Evolutionary conservation across 2,797 vertebrate species (phyloP), one percentile per base, ranked within the genome.

Genomic region (Tarsius wallacei): DNA sequence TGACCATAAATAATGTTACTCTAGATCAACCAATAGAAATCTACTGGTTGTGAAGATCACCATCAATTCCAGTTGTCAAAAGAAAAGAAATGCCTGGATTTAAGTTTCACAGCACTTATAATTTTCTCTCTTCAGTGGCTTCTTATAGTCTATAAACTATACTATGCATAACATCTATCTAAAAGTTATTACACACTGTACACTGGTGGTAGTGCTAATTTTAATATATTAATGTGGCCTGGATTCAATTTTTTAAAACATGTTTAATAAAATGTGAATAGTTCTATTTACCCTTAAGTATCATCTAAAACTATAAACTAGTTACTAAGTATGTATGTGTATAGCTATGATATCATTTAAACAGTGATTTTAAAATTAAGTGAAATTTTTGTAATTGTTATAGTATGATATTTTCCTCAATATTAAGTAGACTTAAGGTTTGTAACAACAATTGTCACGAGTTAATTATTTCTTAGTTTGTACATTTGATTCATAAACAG

Each of bases 41-140:
- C 83, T 93, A 1, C 84, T 98, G 98, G 98, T 96, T 66, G 36
- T 98, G 90, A 98, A 96, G 92, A 77, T 76, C 31, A 10, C 11
- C n/a, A 19, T 71, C 16, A 26, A 19, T 73, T 81, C 3, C 5
- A 82, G 12, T 24, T 74, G 21, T 70, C 42, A 51, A 59, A 73
- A 2, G 24, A 19, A 92, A 89, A 70, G 16, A 57, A 64, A 49
- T 49, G 73, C 10, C 19, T 66, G 66, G 17, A 68, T 51, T 90
- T 47, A 86, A 81, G 15, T 64, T 91, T 95, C 47, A 74, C 8
- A 12, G 28, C 24, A 70, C 12, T 81, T 90, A 22, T 0, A 83
- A 73, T 31, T 28, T 71, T 89, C 28, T 9, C 4, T 82, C 42
- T 77, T 90, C 36, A 22, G 14, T 82, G 15, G 28, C n/a, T 70